A percentile compares a stretch with the other conserved stretches of the same genome.
phyloP scores from a whole-genome alignment of 2,888 invertebrate genomes.

The Hecatera dysodea region DNA sequence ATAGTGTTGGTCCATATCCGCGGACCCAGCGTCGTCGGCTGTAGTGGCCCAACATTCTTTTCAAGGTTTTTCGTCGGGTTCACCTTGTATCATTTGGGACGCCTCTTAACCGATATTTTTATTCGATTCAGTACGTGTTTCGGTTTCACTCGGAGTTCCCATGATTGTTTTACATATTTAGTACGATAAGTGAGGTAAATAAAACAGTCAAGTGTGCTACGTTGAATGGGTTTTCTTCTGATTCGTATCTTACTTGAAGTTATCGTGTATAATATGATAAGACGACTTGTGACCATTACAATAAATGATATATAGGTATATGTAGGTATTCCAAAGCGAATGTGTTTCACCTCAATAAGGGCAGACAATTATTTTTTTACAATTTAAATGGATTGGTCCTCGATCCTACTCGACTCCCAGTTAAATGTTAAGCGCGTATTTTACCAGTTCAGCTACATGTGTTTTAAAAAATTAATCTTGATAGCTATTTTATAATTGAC shows the following conservation, averaged over 20 bases:
- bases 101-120: conserved; percentile 54
- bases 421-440: conserved; percentile 56
- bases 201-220: conserved; percentile 11
- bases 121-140: conserved; percentile 49
- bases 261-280: not conserved
- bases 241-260: not conserved
- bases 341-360: not conserved
- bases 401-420: conserved; percentile 1
- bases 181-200: conserved; percentile 11
- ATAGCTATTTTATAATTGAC: conserved; percentile 60
- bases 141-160: conserved; percentile 15
- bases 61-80: conserved; percentile 52
- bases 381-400: conserved; percentile 44
- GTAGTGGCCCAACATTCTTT: conserved; percentile 59
- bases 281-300: not conserved
- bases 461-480: conserved; percentile 34
- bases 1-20: not conserved
- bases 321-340: conserved; percentile 3
- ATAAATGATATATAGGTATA: conserved; percentile 18
- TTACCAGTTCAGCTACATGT: conserved; percentile 19
- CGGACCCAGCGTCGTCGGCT: not conserved
- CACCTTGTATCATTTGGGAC: conserved; percentile 37
- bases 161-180: conserved; percentile 23
- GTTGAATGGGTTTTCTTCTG: not conserved
- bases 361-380: conserved; percentile 27